phyloP scores from a whole-genome alignment of 2,888 invertebrate genomes.

The Drosophila pegasa region DNA sequence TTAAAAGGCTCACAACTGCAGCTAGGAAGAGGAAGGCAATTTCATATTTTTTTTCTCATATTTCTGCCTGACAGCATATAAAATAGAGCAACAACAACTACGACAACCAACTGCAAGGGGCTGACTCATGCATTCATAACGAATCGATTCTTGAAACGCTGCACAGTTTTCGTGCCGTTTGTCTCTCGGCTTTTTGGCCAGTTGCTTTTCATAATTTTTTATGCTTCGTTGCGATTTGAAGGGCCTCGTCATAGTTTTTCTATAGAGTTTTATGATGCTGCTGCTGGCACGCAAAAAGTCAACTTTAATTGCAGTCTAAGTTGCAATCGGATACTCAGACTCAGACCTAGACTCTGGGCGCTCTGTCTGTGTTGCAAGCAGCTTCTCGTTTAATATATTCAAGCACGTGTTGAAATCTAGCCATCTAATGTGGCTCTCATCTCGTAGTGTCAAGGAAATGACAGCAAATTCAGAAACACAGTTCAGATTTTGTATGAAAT shows the following conservation, averaged over 20 bases:
- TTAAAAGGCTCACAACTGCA: conserved; percentile 63
- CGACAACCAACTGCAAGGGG: conserved; percentile 28
- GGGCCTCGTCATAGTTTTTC: conserved; percentile 66
- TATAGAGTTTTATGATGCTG: conserved; percentile 32
- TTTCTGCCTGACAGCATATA: conserved; percentile 73
- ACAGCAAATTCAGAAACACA: conserved; percentile 21
- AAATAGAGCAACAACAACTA: conserved; percentile 38
- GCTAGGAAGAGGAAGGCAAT: conserved; percentile 37
- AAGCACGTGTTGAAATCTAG: conserved; percentile 15
- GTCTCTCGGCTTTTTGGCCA: conserved; percentile 39
- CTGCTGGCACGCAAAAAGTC: conserved; percentile 43
- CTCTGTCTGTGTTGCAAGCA: conserved; percentile 60
- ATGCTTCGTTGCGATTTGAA: conserved; percentile 67
- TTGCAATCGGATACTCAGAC: conserved; percentile 57
- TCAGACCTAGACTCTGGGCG: conserved; percentile 37
- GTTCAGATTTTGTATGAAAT: neutral
- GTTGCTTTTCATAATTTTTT: conserved; percentile 60
- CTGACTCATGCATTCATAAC: conserved; percentile 60
- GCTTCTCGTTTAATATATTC: conserved; percentile 18
- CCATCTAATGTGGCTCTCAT: conserved; percentile 17
- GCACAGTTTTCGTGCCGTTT: conserved; percentile 36
- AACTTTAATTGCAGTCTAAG: conserved; percentile 73
- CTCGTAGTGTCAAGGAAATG: conserved; percentile 46
- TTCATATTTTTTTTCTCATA: conserved; percentile 57
- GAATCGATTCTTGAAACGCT: conserved; percentile 50